Base-by-base conservation (phyloP, 2,888 invertebrate genomes). In the Enchytraeus crypticus region DNA sequence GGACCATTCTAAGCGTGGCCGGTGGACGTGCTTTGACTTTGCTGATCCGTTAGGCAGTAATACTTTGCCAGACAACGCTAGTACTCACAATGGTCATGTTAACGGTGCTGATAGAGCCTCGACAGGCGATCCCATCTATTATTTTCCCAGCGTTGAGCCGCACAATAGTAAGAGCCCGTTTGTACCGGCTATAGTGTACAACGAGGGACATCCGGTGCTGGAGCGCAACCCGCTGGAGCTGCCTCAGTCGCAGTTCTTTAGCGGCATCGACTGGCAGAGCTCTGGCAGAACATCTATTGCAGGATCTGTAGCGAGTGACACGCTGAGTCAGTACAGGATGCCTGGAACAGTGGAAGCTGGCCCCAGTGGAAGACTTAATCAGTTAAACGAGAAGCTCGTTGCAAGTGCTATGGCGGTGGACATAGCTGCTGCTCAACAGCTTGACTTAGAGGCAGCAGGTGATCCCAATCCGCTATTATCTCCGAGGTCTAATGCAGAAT, bases 11-110 rank as follows among this genome's bases (percentile, higher is more conserved):
- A 87, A 88, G 70, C 84, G 92, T 61, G 93, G 93, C 32, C 84
- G 92, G 70, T 93, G 93, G 93, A 87, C 87, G 80, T 92, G 92
- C 79, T 89, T 90, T 87, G 93, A 93, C 80, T 93, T 90, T 79
- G 82, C 90, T 73, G 92, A 92, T 82, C 89, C 90, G 21, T 5
- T 23, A 21, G 45, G 27, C 45, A 23, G n/a, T 5, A 18, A 23
- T 33, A 54, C 11, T 23, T 38, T 18, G 11, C 11, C 18, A 8
- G 38, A 38, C 18, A 38, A 38, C 8, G 8, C 38, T 18, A 38
- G 18, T 14, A 38, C 18, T 14, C 8, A 14, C 38, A 38, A 38
- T 18, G 38, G 38, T 38, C 38, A 8, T 38, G 8, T 38, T 14
- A 18, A 38, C 38, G 38, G 38, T 38, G 11, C 8, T 18, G 11